Evolutionary conservation across 2,113 vertebrate genomes (phyloP).

Genomic region (Aphyosemion australe): DNA sequence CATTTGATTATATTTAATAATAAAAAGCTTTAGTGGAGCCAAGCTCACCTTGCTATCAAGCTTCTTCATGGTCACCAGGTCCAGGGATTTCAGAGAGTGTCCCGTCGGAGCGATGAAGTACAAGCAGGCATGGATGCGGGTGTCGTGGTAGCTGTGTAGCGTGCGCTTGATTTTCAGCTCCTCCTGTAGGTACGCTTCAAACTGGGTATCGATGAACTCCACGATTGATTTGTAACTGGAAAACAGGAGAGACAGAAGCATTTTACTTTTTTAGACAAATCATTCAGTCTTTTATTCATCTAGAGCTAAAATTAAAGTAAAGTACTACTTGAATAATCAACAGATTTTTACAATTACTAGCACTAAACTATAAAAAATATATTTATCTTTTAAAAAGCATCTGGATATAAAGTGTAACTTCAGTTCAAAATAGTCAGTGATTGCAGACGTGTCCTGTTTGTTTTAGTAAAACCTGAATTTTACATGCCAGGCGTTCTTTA

Average conservation of each 20-base stretch:
- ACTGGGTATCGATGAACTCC: constrained; percentile 97
- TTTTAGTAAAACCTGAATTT: too few relatives aligned
- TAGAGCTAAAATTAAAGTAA: too few relatives aligned
- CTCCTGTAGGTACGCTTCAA: constrained; percentile 96
- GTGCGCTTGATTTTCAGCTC: constrained; percentile 96
- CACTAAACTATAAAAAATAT: too few relatives aligned
- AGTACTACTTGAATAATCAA: too few relatives aligned
- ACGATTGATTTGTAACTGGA: constrained; percentile 95
- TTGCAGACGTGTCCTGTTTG: too few relatives aligned
- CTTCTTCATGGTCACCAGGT: constrained; percentile 98
- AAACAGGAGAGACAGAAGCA: not conserved
- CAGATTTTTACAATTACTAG: too few relatives aligned
- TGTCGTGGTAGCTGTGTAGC: constrained; percentile 95
- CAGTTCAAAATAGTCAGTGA: too few relatives aligned
- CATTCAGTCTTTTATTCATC: too few relatives aligned
- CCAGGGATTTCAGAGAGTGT: constrained; percentile 95
- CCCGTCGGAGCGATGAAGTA: constrained; percentile 98
- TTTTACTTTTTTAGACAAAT: too few relatives aligned
- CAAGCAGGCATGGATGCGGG: constrained; percentile 92
- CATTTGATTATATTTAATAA: not conserved
- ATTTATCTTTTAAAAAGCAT: too few relatives aligned
- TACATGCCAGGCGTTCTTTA: not conserved
- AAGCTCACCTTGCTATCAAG: constrained; percentile 94
- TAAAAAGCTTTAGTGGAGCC: not conserved
- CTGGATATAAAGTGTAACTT: too few relatives aligned